A percentile compares a stretch with the other conserved stretches of the same genome.
phyloP scores from a whole-genome alignment of 2,113 vertebrate genomes.

The Trichomycterus rosablanca region DNA sequence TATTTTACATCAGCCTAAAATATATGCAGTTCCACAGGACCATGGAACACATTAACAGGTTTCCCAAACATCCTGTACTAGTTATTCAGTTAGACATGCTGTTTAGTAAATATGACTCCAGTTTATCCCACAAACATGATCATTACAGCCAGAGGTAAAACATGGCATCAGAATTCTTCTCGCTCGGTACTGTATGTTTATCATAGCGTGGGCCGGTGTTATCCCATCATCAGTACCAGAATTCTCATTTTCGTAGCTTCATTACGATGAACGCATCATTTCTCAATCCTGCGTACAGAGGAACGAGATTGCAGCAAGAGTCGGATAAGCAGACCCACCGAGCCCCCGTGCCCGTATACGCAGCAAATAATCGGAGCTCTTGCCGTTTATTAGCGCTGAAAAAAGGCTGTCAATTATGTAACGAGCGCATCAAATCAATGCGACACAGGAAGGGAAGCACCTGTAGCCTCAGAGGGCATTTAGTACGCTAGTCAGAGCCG shows the following conservation, averaged over 20 bases:
- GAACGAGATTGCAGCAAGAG: conserved; percentile 44
- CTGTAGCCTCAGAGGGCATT: conserved; percentile 10
- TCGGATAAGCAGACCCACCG: conserved; percentile 48
- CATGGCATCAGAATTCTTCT: neutral
- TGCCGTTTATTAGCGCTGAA: conserved; percentile 59
- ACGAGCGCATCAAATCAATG: conserved; percentile 35
- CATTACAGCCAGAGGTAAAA: no score
- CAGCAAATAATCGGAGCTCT: conserved; percentile 48
- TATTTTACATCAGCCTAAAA: no score
- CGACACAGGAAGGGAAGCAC: conserved; percentile 14
- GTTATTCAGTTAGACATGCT: no score
- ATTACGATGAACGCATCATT: conserved; percentile 6
- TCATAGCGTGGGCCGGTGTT: no score
- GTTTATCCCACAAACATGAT: no score
- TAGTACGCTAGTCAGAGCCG: conserved; percentile 8
- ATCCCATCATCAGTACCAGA: neutral
- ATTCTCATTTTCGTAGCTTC: conserved; percentile 5
- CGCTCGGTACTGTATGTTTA: no score
- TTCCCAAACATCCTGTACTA: no score
- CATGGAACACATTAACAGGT: no score
- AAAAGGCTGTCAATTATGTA: conserved; percentile 61
- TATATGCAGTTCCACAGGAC: no score
- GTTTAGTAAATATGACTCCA: no score
- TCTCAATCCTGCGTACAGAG: conserved; percentile 40
- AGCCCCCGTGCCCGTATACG: conserved; percentile 34